phyloP scores from a whole-genome alignment of 2,888 invertebrate genomes.

The Trachelus tabidus region DNA sequence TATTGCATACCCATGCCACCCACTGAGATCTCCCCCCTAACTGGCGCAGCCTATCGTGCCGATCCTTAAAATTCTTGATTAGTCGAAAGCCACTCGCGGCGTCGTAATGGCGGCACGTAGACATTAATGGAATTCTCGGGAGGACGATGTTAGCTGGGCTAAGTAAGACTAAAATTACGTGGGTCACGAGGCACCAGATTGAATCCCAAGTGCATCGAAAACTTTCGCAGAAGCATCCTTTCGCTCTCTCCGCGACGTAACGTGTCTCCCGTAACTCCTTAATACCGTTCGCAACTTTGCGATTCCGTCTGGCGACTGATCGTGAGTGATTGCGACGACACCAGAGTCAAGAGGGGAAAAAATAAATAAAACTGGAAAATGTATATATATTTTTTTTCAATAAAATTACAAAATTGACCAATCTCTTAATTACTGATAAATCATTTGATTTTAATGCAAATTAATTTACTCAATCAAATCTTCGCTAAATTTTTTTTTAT shows the following conservation, averaged over 20 bases:
- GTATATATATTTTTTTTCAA: no score
- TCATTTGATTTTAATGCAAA: no score
- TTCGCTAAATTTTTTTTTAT: no score
- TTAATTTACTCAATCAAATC: no score
- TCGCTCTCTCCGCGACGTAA: not conserved
- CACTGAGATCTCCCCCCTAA: not conserved
- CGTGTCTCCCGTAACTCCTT: not conserved
- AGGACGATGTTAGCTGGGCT: not conserved
- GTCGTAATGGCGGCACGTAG: not conserved
- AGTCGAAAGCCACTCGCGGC: conserved; percentile 7
- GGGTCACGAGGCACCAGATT: not conserved
- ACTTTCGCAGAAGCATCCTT: not conserved
- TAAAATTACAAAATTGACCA: no score
- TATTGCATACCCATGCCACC: conserved; percentile 45
- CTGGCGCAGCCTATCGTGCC: conserved; percentile 6
- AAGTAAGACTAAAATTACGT: conserved; percentile 2
- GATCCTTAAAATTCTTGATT: conserved; percentile 24
- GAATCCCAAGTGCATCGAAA: conserved; percentile 1
- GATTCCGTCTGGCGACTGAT: not conserved
- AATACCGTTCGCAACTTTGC: not conserved
- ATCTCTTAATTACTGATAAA: no score
- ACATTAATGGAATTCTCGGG: conserved; percentile 6
- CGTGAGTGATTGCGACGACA: not conserved
- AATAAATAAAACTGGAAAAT: no score
- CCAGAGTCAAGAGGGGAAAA: not conserved